Conservation (phyloP, 1,140 invertebrate species). For the Chymomyza costata region DNA sequence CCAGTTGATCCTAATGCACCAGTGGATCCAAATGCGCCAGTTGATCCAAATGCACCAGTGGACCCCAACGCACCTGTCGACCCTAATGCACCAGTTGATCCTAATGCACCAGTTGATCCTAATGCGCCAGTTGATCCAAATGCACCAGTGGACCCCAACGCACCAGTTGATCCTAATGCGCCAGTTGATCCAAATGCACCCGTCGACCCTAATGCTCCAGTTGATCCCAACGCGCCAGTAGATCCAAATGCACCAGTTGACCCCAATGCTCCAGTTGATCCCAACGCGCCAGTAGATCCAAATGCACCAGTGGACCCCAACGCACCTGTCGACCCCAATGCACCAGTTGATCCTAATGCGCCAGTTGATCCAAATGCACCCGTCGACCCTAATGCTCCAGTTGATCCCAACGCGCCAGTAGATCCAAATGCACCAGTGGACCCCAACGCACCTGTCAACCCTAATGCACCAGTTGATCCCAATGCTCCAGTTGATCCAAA, state of each 20-base stretch:
- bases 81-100: conserved; percentile 2
- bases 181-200: not conserved
- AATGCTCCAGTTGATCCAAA: not conserved
- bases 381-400: too few relatives aligned
- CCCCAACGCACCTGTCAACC: too few relatives aligned
- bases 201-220: conserved; percentile 4
- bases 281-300: conserved; percentile 7
- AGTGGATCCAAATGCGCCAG: conserved; percentile 2
- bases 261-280: conserved; percentile 10
- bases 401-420: too few relatives aligned
- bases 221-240: conserved; percentile 2
- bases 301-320: too few relatives aligned
- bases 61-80: conserved; percentile 11
- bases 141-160: conserved; percentile 12
- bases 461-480: too few relatives aligned
- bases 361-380: too few relatives aligned
- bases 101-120: conserved; percentile 9
- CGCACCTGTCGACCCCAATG: conserved; percentile 1
- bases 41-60: conserved; percentile 6
- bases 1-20: conserved; percentile 5
- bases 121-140: conserved; percentile 1
- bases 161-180: conserved; percentile 7
- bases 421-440: too few relatives aligned
- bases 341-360: not conserved
- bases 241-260: not conserved